These are phyloP conservation scores for Antheraea pernyi DNA, from an alignment of 1,140 invertebrate species.

Conservation along the genomic window DNA sequence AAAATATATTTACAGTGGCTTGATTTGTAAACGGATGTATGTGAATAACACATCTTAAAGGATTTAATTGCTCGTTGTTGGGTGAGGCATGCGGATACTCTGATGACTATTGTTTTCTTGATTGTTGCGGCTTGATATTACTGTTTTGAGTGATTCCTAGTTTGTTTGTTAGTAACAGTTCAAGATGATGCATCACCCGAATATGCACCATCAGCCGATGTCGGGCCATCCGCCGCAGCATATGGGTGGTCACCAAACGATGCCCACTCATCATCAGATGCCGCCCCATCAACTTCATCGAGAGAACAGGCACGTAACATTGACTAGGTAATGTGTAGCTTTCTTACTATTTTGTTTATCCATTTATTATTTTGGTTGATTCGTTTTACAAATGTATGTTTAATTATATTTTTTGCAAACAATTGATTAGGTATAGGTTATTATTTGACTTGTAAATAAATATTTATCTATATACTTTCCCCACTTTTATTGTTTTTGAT, in stretches of 20 bases:
- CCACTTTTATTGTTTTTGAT: no score
- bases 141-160: constrained; percentile 44
- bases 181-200: constrained; percentile 77
- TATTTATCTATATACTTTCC: no score
- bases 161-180: constrained; percentile 58
- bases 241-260: constrained; percentile 62
- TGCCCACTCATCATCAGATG: constrained; percentile 69
- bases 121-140: constrained; percentile 21
- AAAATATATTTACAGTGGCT: constrained; percentile 59
- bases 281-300: constrained; percentile 71
- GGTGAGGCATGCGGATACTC: constrained; percentile 4
- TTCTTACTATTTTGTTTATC: constrained; percentile 53
- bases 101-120: not conserved
- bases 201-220: constrained; percentile 77
- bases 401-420: not conserved
- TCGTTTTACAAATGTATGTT: not conserved
- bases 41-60: constrained; percentile 45
- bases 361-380: constrained; percentile 8
- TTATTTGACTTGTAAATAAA: no score
- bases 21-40: constrained; percentile 62
- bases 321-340: constrained; percentile 71
- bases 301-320: constrained; percentile 76
- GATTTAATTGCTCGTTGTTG: constrained; percentile 27
- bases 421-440: no score
- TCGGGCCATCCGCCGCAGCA: constrained; percentile 72